These are phyloP conservation scores for Peucedramus taeniatus DNA, from an alignment of 2,113 vertebrate species.

Conservation along the genomic window DNA sequence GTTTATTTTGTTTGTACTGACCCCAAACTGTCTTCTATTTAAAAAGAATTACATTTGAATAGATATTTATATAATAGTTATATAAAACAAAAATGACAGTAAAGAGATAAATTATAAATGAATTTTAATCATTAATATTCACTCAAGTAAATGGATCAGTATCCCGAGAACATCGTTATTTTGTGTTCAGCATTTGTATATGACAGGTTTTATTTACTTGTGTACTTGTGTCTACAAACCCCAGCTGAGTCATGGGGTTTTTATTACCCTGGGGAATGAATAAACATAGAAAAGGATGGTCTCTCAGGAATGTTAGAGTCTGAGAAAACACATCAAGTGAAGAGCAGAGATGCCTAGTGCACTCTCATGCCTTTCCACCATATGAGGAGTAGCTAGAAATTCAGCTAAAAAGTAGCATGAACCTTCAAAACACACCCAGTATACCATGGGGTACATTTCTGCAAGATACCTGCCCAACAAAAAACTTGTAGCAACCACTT, in stretches of 20 bases:
- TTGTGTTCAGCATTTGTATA: neutral
- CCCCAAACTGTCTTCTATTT: neutral
- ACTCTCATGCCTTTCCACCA: neutral
- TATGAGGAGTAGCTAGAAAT: neutral
- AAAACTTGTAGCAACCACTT: neutral
- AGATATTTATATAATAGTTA: constrained; percentile 16
- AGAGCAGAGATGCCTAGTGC: neutral
- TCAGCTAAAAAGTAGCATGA: neutral
- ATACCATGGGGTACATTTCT: neutral
- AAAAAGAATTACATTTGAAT: neutral
- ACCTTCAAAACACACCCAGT: neutral
- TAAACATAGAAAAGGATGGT: neutral
- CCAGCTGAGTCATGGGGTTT: neutral
- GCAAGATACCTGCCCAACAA: neutral
- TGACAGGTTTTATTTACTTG: neutral
- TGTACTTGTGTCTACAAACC: neutral
- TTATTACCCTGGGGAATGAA: neutral
- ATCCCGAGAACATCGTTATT: neutral
- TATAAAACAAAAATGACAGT: constrained; percentile 1
- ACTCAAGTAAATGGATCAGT: constrained; percentile 25
- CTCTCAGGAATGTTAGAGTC: neutral
- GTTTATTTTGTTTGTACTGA: neutral
- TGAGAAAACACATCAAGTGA: neutral
- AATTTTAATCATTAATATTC: constrained; percentile 44
- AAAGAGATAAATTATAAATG: constrained; percentile 47